phyloP scores from a whole-genome alignment of 2,888 invertebrate genomes.

The Mythimna vitellina region DNA sequence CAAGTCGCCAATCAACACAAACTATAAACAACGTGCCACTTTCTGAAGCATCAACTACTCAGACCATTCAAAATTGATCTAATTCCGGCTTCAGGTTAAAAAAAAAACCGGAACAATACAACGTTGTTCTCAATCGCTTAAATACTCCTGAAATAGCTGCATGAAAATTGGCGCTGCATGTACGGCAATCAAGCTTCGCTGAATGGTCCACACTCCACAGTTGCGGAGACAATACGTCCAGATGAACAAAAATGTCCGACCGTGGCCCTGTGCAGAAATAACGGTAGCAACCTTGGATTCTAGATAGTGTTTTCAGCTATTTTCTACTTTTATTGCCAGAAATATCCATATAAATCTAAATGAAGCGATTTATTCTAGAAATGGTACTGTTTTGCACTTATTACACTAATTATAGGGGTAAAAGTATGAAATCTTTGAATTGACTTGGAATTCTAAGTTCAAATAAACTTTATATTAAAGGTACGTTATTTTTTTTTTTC shows the following conservation, averaged over 20 bases:
- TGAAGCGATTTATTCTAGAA: conserved; percentile 23
- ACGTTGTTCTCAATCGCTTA: conserved; percentile 27
- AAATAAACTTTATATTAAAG: too few species aligned
- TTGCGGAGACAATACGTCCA: conserved; percentile 51
- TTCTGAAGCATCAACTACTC: conserved; percentile 39
- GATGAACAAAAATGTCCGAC: conserved; percentile 45
- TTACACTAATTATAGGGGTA: too few species aligned
- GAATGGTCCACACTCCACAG: conserved; percentile 31
- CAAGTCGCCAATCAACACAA: conserved; percentile 30
- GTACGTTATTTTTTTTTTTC: too few species aligned
- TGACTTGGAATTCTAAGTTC: too few species aligned
- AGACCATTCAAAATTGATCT: conserved; percentile 31
- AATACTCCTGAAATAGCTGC: conserved; percentile 36
- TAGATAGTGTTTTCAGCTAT: conserved; percentile 35
- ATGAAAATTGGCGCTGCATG: conserved; percentile 28
- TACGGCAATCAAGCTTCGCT: conserved; percentile 41
- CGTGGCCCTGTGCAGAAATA: conserved; percentile 45
- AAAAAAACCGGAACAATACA: conserved; percentile 50
- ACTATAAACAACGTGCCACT: conserved; percentile 42
- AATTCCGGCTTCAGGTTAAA: conserved; percentile 20
- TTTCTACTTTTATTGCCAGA: conserved; percentile 36
- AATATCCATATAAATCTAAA: conserved; percentile 30
- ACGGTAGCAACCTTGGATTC: conserved; percentile 38
- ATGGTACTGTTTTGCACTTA: conserved; percentile 3
- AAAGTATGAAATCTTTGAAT: too few species aligned